Evolutionary conservation across 2,113 vertebrate genomes (phyloP).

Genomic region (Ranitomeya variabilis): DNA sequence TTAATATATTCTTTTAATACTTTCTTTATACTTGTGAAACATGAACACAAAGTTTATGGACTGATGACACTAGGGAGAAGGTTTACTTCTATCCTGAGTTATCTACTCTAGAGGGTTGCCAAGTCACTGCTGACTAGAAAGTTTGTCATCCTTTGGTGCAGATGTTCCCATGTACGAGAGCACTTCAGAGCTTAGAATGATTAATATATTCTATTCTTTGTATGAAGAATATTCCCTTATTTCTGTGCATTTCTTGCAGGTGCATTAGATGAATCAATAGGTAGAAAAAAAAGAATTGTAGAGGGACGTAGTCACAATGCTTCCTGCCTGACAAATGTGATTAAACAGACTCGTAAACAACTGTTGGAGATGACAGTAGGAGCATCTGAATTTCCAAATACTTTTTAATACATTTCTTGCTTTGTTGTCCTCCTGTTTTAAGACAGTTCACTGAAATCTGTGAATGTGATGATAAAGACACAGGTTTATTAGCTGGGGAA

Average conservation of each 20-base stretch:
- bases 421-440: constrained; percentile 13
- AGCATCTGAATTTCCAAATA: constrained; percentile 18
- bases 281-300: constrained; percentile 13
- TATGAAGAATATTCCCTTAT: neutral
- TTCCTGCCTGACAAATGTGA: constrained; percentile 9
- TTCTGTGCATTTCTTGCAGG: constrained; percentile 24
- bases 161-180: neutral
- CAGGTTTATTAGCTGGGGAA: constrained; percentile 1
- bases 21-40: neutral
- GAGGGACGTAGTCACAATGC: neutral
- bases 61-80: neutral
- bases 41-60: neutral
- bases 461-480: constrained; percentile 13
- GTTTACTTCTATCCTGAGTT: neutral
- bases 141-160: neutral
- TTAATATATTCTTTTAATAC: neutral
- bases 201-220: constrained; percentile 6
- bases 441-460: neutral
- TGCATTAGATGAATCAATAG: constrained; percentile 1
- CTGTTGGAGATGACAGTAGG: neutral
- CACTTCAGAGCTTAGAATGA: neutral
- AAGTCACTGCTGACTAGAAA: neutral
- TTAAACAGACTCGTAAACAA: constrained; percentile 33
- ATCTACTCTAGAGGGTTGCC: neutral
- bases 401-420: neutral